Base-by-base conservation (phyloP, 2,113 vertebrate species). In the Gnathonemus echidnorhynchus region DNA sequence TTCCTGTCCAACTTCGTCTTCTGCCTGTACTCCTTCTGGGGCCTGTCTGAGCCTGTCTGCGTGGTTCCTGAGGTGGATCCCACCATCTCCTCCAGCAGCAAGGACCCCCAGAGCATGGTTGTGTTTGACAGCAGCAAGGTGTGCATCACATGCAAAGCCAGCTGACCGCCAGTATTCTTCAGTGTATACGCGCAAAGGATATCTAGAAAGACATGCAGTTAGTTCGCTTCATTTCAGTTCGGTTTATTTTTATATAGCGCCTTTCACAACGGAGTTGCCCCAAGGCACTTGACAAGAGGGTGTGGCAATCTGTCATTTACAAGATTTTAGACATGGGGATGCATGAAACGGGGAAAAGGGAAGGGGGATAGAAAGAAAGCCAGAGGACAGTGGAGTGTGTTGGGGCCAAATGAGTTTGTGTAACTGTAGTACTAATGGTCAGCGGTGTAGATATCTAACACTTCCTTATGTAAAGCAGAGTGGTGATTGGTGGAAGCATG, bases 61-160 rank as follows among this genome's bases (percentile, higher is more conserved):
- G 98, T 99, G 88, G 97, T 96, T 0, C 98, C 98, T 0, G 98
- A 99, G 92, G 95, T 99, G 7, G 98, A 99, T 91, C 95, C 97
- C 1, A 97, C 95, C 0, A 94, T 95, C 24, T 98, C 97, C 0
- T 95, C 97, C 6, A 48, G 92, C 94, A 95, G 94, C 94, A 98
- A 98, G 94, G 98, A 98, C 90, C 98, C 98, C 0, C 97, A 98
- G 80, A 98, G 98, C 94, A 99, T 99, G 98, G 98, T 99, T 88
- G 98, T 99, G 93, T 99, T 99, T 0, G 98, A 99, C 94, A 98
- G 98, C 90, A 98, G 97, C 96, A 97, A 96, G 90, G 98, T 99
- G 50, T 58, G 52, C 11, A 21, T 24, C 19, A n/a, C 46, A 21
- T 21, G 3, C 80, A 48, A 84, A 80, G 77, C 31, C 11, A 19